Conservation (phyloP, 2,797 vertebrate species). For the Mormyrops attenuatus region DNA sequence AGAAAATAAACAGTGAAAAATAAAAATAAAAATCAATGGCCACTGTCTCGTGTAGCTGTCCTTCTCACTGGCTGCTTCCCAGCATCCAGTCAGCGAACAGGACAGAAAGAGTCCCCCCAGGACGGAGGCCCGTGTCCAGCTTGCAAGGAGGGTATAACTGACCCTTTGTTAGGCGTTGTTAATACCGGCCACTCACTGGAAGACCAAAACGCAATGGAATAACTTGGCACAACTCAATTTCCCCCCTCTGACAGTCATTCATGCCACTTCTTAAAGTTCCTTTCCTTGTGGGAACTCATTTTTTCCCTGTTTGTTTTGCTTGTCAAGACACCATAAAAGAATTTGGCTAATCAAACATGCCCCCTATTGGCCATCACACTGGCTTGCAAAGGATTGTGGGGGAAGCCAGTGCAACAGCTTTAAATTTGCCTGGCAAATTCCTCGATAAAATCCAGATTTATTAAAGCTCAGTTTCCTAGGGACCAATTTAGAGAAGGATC, state of each 20-base stretch:
- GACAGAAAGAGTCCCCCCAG: conserved; percentile 12
- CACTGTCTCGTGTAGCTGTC: conserved; percentile 28
- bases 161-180: conserved; percentile 11
- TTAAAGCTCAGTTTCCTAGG: neutral
- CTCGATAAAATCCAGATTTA: neutral
- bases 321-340: neutral
- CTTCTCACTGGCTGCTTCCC: conserved; percentile 30
- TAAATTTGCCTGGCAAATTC: neutral
- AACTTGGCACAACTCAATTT: conserved; percentile 8
- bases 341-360: conserved; percentile 13
- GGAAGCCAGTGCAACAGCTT: neutral
- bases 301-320: conserved; percentile 13
- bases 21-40: conserved; percentile 25
- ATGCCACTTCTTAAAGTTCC: neutral
- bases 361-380: neutral
- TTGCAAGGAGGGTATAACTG: conserved; percentile 18
- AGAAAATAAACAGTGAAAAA: neutral
- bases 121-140: conserved; percentile 10
- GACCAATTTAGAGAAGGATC: neutral
- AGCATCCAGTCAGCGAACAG: conserved; percentile 33
- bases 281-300: conserved; percentile 17
- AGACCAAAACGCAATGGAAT: neutral
- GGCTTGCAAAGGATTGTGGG: neutral
- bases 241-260: conserved; percentile 7
- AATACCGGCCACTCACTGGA: neutral